phyloP scores from a whole-genome alignment of 2,113 vertebrate genomes.

The Scortum barcoo region DNA sequence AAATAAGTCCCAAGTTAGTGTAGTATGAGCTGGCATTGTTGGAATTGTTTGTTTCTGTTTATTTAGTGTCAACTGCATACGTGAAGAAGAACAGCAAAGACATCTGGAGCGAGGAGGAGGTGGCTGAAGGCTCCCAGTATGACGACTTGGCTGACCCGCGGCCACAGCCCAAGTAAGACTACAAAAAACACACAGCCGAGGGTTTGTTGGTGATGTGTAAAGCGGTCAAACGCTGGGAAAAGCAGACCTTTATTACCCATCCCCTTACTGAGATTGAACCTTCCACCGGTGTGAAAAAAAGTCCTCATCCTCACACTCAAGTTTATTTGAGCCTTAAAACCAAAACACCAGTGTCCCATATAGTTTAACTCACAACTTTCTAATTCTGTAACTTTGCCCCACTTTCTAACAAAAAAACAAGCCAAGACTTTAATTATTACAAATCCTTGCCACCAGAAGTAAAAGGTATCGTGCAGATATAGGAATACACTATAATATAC shows the following conservation, averaged over 20 bases:
- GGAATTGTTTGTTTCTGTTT: not conserved
- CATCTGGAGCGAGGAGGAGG: constrained; percentile 92
- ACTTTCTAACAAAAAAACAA: not conserved
- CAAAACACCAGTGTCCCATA: not conserved
- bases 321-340: not conserved
- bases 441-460: no score
- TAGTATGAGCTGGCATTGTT: not conserved
- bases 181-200: not conserved
- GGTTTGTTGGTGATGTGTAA: not conserved
- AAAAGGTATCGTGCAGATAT: no score
- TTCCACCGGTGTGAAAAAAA: not conserved
- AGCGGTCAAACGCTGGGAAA: not conserved
- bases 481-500: no score
- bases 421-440: not conserved
- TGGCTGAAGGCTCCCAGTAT: constrained; percentile 88
- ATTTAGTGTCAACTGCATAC: constrained; percentile 53
- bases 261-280: not conserved
- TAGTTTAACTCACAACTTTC: not conserved
- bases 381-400: not conserved
- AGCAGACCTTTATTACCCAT: no score
- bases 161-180: constrained; percentile 91
- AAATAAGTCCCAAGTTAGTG: not conserved
- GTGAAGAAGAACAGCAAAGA: constrained; percentile 80
- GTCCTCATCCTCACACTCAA: not conserved
- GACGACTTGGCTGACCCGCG: constrained; percentile 89